Conservation (phyloP, 2,113 vertebrate species). For the Heterocephalus glaber region DNA sequence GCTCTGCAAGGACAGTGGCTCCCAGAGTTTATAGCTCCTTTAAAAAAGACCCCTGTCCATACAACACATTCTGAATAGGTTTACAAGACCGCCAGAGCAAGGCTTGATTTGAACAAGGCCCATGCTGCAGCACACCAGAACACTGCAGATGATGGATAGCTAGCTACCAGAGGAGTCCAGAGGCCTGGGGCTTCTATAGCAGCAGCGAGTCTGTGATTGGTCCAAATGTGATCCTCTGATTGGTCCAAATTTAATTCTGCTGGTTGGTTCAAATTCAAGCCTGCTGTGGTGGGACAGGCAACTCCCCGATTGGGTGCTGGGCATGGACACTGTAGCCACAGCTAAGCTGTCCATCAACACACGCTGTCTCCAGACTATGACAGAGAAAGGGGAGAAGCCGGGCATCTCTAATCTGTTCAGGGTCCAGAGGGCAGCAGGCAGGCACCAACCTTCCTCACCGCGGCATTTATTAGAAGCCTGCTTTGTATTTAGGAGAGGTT, state of each 20-base stretch:
- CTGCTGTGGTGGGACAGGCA: background rate
- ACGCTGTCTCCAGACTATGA: background rate
- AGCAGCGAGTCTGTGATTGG: background rate
- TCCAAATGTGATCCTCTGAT: background rate
- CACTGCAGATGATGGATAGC: no score
- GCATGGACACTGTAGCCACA: no score
- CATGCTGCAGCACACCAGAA: background rate
- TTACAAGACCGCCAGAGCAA: background rate
- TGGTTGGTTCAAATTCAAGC: background rate
- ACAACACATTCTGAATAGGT: background rate
- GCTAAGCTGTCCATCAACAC: background rate
- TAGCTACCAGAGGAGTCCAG: background rate
- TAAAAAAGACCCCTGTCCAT: background rate
- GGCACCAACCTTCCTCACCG: rapidly evolving
- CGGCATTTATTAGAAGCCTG: no score
- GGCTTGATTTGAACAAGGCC: background rate
- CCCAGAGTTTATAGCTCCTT: background rate
- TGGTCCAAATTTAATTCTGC: background rate
- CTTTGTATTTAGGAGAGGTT: rapidly evolving
- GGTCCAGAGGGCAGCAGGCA: rapidly evolving
- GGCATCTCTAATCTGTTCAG: background rate
- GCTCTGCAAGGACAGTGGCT: background rate
- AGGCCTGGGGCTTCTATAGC: background rate
- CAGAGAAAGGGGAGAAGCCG: background rate
- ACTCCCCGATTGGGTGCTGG: no score